Evolutionary conservation across 1,140 invertebrate species (phyloP).

Genomic region (Acromyrmex charruanus): DNA sequence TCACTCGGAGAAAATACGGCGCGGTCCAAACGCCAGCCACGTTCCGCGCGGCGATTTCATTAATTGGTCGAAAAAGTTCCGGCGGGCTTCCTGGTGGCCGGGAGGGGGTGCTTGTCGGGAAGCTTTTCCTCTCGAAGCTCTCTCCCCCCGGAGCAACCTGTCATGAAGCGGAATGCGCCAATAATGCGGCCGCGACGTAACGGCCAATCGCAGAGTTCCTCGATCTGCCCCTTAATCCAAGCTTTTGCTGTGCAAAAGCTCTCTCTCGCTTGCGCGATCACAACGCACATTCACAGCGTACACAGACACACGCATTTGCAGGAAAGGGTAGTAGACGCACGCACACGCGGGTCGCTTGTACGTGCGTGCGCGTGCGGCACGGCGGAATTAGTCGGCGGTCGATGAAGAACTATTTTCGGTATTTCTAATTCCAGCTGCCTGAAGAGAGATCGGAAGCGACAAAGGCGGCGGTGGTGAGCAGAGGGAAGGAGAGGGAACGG

Average conservation of each 20-base stretch:
- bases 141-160: constrained; percentile 48
- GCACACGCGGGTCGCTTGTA: neutral
- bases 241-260: constrained; percentile 32
- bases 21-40: constrained; percentile 14
- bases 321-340: constrained; percentile 38
- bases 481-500: constrained; percentile 13
- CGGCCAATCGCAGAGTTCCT: constrained; percentile 43
- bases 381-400: constrained; percentile 68
- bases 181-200: constrained; percentile 61
- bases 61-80: constrained; percentile 67
- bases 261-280: constrained; percentile 20
- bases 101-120: constrained; percentile 2
- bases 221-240: constrained; percentile 46
- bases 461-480: constrained; percentile 26
- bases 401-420: constrained; percentile 77
- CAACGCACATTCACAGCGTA: neutral
- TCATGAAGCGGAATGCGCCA: constrained; percentile 66
- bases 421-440: constrained; percentile 74
- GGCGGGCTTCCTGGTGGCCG: neutral
- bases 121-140: constrained; percentile 14
- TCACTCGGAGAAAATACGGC: constrained; percentile 36
- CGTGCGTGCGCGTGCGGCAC: constrained; percentile 25
- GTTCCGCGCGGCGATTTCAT: constrained; percentile 60
- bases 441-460: constrained; percentile 38
- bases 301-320: constrained; percentile 12